These are phyloP conservation scores for Erithacus rubecula DNA, from an alignment of 2,797 vertebrate species.

Conservation along the genomic window DNA sequence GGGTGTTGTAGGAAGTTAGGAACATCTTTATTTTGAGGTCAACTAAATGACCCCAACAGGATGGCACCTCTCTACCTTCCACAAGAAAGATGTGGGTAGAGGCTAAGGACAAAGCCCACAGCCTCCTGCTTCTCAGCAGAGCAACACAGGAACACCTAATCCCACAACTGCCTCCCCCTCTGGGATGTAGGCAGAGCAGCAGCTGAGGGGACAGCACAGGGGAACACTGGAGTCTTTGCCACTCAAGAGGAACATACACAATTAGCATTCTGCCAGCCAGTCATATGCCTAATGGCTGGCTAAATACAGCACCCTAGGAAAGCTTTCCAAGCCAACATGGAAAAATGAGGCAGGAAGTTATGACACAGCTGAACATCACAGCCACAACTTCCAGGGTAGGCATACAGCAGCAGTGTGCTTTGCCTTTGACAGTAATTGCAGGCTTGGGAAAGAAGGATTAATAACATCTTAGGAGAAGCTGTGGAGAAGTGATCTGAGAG, in stretches of 20 bases:
- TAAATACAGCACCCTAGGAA: neutral
- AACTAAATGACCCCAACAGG: neutral
- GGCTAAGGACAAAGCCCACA: neutral
- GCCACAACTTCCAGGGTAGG: neutral
- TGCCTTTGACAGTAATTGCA: neutral
- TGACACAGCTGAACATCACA: neutral
- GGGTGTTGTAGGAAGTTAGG: neutral
- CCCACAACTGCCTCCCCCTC: neutral
- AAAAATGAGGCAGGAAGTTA: constrained; percentile 45
- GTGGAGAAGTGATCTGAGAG: neutral
- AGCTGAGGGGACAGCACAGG: neutral
- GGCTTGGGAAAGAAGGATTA: constrained; percentile 14
- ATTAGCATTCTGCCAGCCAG: constrained; percentile 1
- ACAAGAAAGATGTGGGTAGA: neutral
- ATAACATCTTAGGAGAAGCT: neutral
- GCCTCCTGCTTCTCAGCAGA: neutral
- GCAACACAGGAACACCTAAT: neutral
- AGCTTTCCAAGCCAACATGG: constrained; percentile 40
- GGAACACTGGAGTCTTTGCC: neutral
- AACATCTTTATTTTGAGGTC: neutral
- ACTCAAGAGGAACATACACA: neutral
- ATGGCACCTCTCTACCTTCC: neutral
- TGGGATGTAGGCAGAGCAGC: neutral
- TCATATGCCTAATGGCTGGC: neutral
- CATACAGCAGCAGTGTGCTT: neutral